These are phyloP conservation scores for Suillia variegata DNA, from an alignment of 2,888 invertebrate genomes.

Conservation along the genomic window DNA sequence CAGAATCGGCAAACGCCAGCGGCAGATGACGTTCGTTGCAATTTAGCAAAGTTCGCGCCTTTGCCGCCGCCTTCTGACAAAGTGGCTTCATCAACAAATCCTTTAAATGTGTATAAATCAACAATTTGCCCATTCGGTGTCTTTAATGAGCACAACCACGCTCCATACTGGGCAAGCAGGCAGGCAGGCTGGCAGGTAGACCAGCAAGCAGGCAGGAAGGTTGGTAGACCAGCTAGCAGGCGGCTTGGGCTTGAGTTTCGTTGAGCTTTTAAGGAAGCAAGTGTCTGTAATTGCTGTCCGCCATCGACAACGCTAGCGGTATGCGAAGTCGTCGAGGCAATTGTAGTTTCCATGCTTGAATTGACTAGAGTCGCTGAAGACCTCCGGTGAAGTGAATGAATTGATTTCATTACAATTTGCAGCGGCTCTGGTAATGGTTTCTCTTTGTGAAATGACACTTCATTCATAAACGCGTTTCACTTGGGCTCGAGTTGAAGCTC, in stretches of 20 bases:
- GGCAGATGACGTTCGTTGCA: background rate
- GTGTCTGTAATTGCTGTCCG: background rate
- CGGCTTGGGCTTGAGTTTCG: background rate
- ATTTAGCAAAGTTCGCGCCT: background rate
- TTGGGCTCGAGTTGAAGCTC: background rate
- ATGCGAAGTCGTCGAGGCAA: background rate
- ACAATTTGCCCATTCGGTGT: slow-evolving; percentile 11
- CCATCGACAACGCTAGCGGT: no score
- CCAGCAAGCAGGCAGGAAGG: background rate
- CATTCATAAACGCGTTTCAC: background rate
- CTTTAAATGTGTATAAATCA: slow-evolving; percentile 21
- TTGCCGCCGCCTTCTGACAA: slow-evolving; percentile 9
- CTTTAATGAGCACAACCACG: background rate
- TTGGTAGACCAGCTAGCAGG: background rate
- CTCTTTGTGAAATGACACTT: background rate
- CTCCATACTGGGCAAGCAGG: background rate
- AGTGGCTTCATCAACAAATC: slow-evolving; percentile 20
- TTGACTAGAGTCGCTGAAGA: background rate
- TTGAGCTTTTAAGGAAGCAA: background rate
- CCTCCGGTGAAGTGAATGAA: background rate
- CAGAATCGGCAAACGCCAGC: no score
- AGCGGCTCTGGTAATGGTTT: background rate
- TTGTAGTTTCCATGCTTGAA: background rate
- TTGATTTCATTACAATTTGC: background rate
- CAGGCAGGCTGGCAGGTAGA: background rate